Conservation (phyloP, 1,140 invertebrate genomes). For the Heliconius hermathena region DNA sequence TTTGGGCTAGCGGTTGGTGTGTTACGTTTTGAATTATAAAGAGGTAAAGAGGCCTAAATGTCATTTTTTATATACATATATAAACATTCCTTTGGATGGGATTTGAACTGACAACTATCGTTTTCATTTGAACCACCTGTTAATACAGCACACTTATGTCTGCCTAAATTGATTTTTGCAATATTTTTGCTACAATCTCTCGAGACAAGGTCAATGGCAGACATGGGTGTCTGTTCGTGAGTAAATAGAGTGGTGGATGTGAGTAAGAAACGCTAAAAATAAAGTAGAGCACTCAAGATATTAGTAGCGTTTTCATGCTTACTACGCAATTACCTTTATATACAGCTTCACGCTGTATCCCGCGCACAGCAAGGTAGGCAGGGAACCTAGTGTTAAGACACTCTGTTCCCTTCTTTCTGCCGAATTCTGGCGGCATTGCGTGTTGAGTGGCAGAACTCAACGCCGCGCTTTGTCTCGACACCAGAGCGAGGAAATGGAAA, state of each 20-base stretch:
- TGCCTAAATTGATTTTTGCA: slow-evolving; percentile 43
- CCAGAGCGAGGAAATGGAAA: no score
- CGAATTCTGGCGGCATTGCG: no score
- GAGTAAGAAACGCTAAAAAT: slow-evolving; percentile 64
- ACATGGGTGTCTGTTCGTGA: slow-evolving; percentile 64
- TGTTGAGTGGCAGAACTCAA: no score
- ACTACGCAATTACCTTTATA: no score
- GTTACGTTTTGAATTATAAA: no score
- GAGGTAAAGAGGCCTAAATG: neutral
- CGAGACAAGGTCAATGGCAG: slow-evolving; percentile 76
- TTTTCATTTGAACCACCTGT: neutral
- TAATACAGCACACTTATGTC: neutral
- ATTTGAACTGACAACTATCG: neutral
- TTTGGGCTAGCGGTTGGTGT: no score
- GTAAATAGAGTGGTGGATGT: slow-evolving; percentile 56
- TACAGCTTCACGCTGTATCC: no score
- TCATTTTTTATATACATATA: neutral
- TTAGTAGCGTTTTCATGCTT: neutral
- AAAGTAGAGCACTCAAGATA: slow-evolving; percentile 62
- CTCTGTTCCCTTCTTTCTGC: no score
- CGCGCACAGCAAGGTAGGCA: no score
- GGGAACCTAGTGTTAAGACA: no score
- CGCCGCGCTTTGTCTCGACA: no score
- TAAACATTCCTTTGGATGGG: neutral
- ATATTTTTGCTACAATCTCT: slow-evolving; percentile 57